Evolutionary conservation across 2,888 invertebrate species (phyloP).

Genomic region (Pardosa pseudoannulata): DNA sequence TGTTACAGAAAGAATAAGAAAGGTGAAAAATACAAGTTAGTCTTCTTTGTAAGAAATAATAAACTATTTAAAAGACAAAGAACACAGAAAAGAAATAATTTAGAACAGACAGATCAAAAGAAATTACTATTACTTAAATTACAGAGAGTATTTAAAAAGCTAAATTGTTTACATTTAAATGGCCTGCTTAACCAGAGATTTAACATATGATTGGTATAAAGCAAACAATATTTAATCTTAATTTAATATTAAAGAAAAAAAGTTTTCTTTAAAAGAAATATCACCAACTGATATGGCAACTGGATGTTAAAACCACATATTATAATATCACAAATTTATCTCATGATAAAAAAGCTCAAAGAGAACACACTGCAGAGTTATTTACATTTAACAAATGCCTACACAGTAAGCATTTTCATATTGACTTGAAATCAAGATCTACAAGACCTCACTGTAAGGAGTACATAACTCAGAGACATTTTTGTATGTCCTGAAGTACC

Average conservation of each 20-base stretch:
- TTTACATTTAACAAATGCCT: slow-evolving; percentile 68
- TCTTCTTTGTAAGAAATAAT: too few relatives aligned
- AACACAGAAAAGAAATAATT: too few relatives aligned
- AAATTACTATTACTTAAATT: too few relatives aligned
- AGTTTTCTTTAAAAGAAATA: not conserved
- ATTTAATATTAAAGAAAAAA: not conserved
- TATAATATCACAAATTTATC: slow-evolving; percentile 68
- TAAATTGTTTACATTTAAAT: too few relatives aligned
- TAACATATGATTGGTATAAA: not conserved
- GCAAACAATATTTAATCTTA: not conserved
- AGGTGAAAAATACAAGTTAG: too few relatives aligned
- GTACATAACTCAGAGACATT: slow-evolving; percentile 61
- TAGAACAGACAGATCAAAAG: too few relatives aligned
- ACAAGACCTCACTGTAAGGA: slow-evolving; percentile 72
- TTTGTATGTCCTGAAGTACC: slow-evolving; percentile 45
- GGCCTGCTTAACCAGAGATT: slow-evolving; percentile 21
- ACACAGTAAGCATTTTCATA: slow-evolving; percentile 69
- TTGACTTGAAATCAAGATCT: slow-evolving; percentile 66
- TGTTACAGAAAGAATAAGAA: too few relatives aligned
- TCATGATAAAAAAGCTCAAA: slow-evolving; percentile 70
- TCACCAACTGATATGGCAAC: slow-evolving; percentile 31
- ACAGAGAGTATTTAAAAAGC: too few relatives aligned
- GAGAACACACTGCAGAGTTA: slow-evolving; percentile 61
- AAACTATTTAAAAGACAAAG: too few relatives aligned
- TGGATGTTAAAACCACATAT: slow-evolving; percentile 26